Base-by-base conservation (phyloP, 2,113 vertebrate species). In the Mirounga angustirostris region DNA sequence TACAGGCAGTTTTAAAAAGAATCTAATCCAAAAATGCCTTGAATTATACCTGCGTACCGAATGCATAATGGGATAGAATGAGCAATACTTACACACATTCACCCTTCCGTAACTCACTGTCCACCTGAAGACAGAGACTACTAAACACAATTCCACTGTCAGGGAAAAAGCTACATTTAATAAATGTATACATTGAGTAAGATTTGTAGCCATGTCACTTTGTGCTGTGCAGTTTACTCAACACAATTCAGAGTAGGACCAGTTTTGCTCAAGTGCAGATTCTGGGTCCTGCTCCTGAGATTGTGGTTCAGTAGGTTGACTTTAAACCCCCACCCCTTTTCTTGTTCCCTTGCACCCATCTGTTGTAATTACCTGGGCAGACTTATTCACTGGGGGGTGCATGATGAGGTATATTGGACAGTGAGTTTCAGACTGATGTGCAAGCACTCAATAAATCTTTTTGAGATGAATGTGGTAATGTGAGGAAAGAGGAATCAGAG, bases 1-100 rank as follows among this genome's bases (percentile, higher is more conserved):
- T n/a, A 7, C 40, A 8, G 58, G 33, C 14, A 81, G 87, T 92
- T 81, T 54, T 1, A 22, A 46, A 81, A 89, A 79, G 33, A 82
- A 50, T 69, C 82, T 69, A 40, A 86, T 76, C 61, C 43, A 52
- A 43, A 92, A 83, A 63, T 40, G 19, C 46, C 43, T 86, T 80
- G 83, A 65, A 14, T 54, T 93, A 30, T 82, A 36, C 54, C 43
- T 76, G 8, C 19, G 5, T 26, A 24, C 4, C 12, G n/a, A 36
- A 59, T 3, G 21, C 19, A 4, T 58, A 12, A 24, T 30, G 15
- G 67, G 18, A 36, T n/a, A 50, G 81, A 82, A 78, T 21, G 36
- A 82, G 16, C 56, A 26, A 2, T 24, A 15, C 73, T 74, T 67
- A n/a, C 9, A 80, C 40, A 16, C 58, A 43, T 90, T 46, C 7